phyloP scores from a whole-genome alignment of 2,888 invertebrate genomes.

The Thereva unica region DNA sequence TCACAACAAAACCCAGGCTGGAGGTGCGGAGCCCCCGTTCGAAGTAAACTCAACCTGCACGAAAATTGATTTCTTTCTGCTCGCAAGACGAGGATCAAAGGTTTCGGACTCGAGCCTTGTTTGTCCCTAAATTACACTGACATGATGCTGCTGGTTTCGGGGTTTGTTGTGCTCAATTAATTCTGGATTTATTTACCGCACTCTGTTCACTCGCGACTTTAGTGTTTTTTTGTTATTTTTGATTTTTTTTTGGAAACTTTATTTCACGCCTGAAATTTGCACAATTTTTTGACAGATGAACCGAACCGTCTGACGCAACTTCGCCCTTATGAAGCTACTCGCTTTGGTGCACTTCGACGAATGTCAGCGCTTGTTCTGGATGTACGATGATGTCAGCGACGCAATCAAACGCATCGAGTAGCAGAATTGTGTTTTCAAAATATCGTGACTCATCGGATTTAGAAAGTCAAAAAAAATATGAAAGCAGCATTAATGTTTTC shows the following conservation, averaged over 20 bases:
- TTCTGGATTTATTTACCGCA: too few relatives aligned
- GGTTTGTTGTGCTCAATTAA: neutral
- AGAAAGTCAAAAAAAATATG: too few relatives aligned
- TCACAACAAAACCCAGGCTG: too few relatives aligned
- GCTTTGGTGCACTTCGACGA: neutral
- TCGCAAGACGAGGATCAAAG: too few relatives aligned
- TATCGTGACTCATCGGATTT: too few relatives aligned
- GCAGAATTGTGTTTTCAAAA: too few relatives aligned
- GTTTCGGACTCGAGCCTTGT: constrained; percentile 9
- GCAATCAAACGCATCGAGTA: too few relatives aligned
- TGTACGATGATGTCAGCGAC: too few relatives aligned
- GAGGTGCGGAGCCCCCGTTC: too few relatives aligned
- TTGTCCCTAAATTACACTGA: constrained; percentile 9
- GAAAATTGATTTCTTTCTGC: constrained; percentile 28
- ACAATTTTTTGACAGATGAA: constrained; percentile 17
- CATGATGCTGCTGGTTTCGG: constrained; percentile 18
- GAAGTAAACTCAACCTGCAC: constrained; percentile 17
- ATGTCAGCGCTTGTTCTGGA: too few relatives aligned
- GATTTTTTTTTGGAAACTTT: constrained; percentile 9
- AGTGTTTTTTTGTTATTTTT: neutral
- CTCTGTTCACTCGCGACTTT: too few relatives aligned
- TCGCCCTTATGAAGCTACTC: constrained; percentile 1
- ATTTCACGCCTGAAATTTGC: constrained; percentile 10
- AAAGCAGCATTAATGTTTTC: too few relatives aligned
- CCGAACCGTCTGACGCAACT: constrained; percentile 17